Evolutionary conservation across 2,888 invertebrate species (phyloP).

Genomic region (Trissoscelio sp.): DNA sequence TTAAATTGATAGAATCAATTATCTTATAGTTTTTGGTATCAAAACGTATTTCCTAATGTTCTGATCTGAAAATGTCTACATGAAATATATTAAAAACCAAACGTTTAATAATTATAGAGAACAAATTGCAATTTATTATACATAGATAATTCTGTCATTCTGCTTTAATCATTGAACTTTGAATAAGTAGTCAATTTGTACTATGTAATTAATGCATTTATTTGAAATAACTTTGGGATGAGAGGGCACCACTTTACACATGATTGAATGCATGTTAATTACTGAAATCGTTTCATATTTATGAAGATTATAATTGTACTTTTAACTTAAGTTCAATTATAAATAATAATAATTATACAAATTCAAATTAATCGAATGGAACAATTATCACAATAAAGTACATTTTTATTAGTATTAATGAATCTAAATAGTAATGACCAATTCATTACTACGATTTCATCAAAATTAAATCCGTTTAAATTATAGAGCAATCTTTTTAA

Average conservation of each 20-base stretch:
- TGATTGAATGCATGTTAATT: slow-evolving; percentile 21
- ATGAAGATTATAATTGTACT: slow-evolving; percentile 14
- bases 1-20: background rate
- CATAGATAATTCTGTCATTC: slow-evolving; percentile 23
- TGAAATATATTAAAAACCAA: background rate
- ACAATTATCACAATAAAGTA: background rate
- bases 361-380: background rate
- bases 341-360: background rate
- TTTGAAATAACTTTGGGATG: slow-evolving; percentile 31
- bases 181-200: slow-evolving; percentile 40
- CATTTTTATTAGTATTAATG: background rate
- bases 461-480: no score
- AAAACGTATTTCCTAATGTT: slow-evolving; percentile 10
- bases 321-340: background rate
- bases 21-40: background rate
- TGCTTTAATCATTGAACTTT: slow-evolving; percentile 35
- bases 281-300: slow-evolving; percentile 5
- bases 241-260: slow-evolving; percentile 19
- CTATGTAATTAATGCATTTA: slow-evolving; percentile 45
- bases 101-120: background rate
- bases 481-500: no score
- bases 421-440: no score
- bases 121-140: slow-evolving; percentile 23
- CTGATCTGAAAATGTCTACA: background rate
- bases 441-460: no score